Conservation (phyloP, 2,113 vertebrate genomes). For the Beaufortia kweichowensis region DNA sequence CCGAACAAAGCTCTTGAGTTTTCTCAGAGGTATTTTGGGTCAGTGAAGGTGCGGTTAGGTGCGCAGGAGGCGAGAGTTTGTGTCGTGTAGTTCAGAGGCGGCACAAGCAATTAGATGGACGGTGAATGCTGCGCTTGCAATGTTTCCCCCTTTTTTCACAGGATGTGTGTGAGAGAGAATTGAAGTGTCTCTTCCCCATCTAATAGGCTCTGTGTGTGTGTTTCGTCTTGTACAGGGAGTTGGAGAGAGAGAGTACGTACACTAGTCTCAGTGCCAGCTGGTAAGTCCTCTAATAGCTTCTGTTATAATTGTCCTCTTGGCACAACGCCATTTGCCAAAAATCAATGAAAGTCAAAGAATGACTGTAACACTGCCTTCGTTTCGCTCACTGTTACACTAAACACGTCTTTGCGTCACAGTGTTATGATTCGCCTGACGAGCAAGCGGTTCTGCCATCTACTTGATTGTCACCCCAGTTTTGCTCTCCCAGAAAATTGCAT, state of each 20-base stretch:
- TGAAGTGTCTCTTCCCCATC: constrained; percentile 24
- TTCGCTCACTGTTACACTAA: constrained; percentile 41
- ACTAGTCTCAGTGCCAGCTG: constrained; percentile 72
- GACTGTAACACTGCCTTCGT: constrained; percentile 49
- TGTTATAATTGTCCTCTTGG: constrained; percentile 56
- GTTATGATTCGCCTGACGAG: constrained; percentile 31
- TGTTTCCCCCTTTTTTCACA: constrained; percentile 27
- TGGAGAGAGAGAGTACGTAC: constrained; percentile 72
- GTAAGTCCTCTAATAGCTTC: constrained; percentile 67
- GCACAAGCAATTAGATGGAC: constrained; percentile 40
- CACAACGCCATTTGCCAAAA: constrained; percentile 45
- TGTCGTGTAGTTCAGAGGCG: constrained; percentile 34
- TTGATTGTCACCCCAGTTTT: constrained; percentile 3
- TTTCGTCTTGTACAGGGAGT: constrained; percentile 68
- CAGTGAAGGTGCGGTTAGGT: neutral
- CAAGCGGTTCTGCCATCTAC: constrained; percentile 7
- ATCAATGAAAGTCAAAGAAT: constrained; percentile 53
- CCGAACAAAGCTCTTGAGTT: constrained; percentile 20
- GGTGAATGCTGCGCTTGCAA: constrained; percentile 36
- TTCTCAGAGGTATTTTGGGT: constrained; percentile 20
- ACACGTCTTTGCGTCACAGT: constrained; percentile 19
- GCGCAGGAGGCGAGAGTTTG: neutral
- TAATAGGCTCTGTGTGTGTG: constrained; percentile 48
- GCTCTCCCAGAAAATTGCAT: neutral
- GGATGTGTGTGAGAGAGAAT: constrained; percentile 21